Evolutionary conservation across 2,113 vertebrate species (phyloP).

Genomic region (Cichladusa arquata): DNA sequence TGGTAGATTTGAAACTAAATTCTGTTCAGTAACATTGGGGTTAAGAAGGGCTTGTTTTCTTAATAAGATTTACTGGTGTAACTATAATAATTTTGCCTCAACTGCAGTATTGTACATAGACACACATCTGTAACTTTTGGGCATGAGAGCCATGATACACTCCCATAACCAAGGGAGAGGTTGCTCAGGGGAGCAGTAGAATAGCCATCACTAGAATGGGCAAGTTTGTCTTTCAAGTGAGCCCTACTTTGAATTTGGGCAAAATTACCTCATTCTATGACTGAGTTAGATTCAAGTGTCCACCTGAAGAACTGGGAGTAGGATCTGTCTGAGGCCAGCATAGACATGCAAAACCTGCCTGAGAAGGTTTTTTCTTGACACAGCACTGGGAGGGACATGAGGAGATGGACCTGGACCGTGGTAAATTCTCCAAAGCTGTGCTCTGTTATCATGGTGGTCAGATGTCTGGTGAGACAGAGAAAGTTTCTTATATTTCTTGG

Average conservation of each 20-base stretch:
- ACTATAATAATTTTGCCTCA: neutral
- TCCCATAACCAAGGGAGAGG: neutral
- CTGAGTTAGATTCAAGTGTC: neutral
- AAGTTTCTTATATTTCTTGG: neutral
- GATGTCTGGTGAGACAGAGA: neutral
- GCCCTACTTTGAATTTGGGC: neutral
- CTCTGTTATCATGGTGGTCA: neutral
- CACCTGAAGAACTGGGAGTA: neutral
- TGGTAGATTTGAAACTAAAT: neutral
- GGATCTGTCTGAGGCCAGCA: neutral
- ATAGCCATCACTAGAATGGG: neutral
- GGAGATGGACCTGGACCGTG: neutral
- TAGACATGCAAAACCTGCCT: neutral
- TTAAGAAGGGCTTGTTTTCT: neutral
- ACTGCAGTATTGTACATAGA: neutral
- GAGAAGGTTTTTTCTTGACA: neutral
- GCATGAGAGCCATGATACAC: neutral
- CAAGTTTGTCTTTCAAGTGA: neutral
- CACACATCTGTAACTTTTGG: neutral
- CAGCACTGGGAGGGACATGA: accelerated
- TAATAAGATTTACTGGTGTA: neutral
- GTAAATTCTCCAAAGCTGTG: neutral
- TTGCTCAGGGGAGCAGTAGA: neutral
- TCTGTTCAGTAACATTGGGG: neutral
- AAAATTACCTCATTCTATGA: neutral